Evolutionary conservation across 2,113 vertebrate genomes (phyloP).

Genomic region (Macroglossus sobrinus): DNA sequence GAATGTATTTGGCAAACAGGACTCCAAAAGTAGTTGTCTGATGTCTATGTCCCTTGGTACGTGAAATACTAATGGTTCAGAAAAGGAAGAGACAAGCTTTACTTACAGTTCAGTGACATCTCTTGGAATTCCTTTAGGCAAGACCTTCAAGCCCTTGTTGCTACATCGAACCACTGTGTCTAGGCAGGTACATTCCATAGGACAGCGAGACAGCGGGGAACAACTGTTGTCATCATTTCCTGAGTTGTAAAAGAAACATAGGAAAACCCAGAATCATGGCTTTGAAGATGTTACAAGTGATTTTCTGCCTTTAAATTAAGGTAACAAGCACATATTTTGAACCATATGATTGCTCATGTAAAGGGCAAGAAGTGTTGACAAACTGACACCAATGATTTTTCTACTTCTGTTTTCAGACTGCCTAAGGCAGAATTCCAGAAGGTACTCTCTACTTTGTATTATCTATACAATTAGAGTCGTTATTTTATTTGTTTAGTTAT

Average conservation of each 20-base stretch:
- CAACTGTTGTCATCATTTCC: constrained; percentile 98
- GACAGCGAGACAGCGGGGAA: constrained; percentile 93
- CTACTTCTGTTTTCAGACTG: background rate
- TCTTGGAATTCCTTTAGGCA: constrained; percentile 95
- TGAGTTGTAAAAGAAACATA: constrained; percentile 72
- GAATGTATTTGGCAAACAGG: background rate
- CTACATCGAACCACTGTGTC: constrained; percentile 99
- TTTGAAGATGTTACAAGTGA: background rate
- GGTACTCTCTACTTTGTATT: background rate
- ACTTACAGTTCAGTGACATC: constrained; percentile 99
- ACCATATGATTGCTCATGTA: background rate
- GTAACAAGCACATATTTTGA: background rate
- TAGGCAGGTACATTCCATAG: constrained; percentile 95
- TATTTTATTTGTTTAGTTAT: background rate
- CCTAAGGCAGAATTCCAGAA: background rate
- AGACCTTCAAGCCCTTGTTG: constrained; percentile 93
- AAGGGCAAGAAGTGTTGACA: background rate
- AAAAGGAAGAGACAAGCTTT: background rate
- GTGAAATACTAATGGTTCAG: background rate
- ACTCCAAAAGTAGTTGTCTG: background rate
- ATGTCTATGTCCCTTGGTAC: background rate
- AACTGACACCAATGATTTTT: background rate
- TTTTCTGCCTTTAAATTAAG: background rate
- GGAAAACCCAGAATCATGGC: background rate
- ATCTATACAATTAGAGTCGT: background rate